Percentiles rank a stretch among this genome's conserved stretches.
Conservation (phyloP, 2,113 vertebrate species). For the Cephalopterus ornatus region DNA sequence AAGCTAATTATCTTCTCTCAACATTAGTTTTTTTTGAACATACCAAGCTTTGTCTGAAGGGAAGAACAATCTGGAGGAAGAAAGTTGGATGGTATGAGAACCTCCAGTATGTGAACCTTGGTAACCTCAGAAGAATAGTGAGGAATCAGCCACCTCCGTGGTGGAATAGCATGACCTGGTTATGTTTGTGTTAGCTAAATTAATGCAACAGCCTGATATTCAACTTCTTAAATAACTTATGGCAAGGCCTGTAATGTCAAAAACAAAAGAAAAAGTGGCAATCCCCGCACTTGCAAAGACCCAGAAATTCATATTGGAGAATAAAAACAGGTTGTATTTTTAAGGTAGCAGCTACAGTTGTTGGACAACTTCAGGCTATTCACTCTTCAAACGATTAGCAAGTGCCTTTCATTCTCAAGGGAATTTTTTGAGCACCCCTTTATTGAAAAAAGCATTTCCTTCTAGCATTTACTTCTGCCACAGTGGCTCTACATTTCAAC, state of each 20-base stretch:
- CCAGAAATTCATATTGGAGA: not conserved
- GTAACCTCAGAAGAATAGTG: not conserved
- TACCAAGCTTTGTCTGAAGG: not conserved
- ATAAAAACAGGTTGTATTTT: not conserved
- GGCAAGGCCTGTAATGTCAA: not conserved
- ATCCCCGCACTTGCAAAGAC: not conserved
- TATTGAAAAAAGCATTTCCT: not conserved
- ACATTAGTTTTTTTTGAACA: not conserved
- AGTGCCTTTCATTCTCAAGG: not conserved
- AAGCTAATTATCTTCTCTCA: not conserved
- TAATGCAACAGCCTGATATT: not conserved
- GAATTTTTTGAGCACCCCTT: not conserved
- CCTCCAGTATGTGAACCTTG: not conserved
- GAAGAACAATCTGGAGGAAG: not conserved
- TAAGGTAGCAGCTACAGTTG: not conserved
- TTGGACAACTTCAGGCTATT: not conserved
- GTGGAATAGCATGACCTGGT: not conserved
- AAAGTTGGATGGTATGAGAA: not conserved
- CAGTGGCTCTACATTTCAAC: not conserved
- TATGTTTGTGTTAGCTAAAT: not conserved
- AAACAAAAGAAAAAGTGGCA: not conserved
- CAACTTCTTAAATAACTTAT: not conserved
- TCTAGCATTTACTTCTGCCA: not conserved
- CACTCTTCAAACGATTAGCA: not conserved
- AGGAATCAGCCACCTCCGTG: not conserved